phyloP scores from a whole-genome alignment of 2,797 vertebrate genomes.

The Babyrousa celebensis region DNA sequence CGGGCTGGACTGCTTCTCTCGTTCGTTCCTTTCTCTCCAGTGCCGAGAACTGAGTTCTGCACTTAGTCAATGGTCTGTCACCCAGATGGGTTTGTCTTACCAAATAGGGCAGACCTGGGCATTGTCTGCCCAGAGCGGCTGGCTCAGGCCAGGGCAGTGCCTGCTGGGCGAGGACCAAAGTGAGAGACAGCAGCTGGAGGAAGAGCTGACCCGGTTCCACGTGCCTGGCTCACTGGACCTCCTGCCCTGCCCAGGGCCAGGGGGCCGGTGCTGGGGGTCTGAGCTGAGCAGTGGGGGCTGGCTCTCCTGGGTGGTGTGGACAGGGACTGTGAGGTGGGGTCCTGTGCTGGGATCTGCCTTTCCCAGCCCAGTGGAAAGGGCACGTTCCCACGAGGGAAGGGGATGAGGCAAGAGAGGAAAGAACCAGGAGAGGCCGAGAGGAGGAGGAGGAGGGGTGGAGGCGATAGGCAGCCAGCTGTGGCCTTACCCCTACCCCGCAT shows the following conservation, averaged over 20 bases:
- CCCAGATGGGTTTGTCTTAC: not conserved
- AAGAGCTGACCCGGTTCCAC: not conserved
- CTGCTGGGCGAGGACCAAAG: not conserved
- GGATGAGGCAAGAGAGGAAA: not conserved
- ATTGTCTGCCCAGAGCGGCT: not conserved
- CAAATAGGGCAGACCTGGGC: not conserved
- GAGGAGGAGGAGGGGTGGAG: not conserved
- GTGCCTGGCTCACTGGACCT: not conserved
- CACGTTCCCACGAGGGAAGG: not conserved
- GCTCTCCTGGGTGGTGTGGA: not conserved
- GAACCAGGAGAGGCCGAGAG: not conserved
- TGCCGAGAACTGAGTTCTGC: not conserved
- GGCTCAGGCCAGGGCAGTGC: not conserved
- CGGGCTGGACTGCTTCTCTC: accelerated
- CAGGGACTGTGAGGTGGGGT: not conserved
- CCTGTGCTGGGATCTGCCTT: not conserved
- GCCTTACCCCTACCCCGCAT: not conserved
- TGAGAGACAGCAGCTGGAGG: too few species aligned
- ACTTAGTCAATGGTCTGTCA: not conserved
- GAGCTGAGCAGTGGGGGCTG: not conserved
- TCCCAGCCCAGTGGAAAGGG: too few species aligned
- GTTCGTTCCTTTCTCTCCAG: not conserved
- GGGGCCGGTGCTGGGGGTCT: not conserved
- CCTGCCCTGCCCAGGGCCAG: not conserved
- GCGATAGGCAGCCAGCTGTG: not conserved